These are phyloP conservation scores for Bubo scandiacus DNA, from an alignment of 2,113 vertebrate genomes.

Conservation along the genomic window DNA sequence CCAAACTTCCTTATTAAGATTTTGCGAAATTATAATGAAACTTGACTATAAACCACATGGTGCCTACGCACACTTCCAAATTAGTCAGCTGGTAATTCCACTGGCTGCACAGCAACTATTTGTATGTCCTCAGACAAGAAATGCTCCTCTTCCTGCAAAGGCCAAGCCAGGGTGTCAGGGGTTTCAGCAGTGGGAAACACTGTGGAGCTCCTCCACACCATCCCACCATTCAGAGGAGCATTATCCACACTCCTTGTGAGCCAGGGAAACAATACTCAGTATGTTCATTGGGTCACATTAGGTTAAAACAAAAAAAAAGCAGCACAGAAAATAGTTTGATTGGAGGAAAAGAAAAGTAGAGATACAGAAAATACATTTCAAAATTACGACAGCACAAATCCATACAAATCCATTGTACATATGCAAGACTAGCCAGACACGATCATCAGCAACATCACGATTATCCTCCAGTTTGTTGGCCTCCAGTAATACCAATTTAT, in stretches of 20 bases:
- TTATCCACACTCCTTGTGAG: background rate
- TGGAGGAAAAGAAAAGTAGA: background rate
- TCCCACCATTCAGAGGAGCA: background rate
- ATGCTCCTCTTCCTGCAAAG: background rate
- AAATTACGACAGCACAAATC: background rate
- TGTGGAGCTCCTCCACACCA: background rate
- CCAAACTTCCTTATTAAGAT: constrained; percentile 52
- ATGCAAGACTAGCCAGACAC: background rate
- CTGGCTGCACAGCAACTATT: background rate
- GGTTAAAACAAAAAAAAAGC: too few species aligned
- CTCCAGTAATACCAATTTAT: background rate
- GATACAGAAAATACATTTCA: background rate
- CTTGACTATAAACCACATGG: constrained; percentile 48
- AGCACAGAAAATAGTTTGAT: background rate
- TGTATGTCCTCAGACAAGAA: background rate
- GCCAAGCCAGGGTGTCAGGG: background rate
- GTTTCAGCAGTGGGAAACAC: background rate
- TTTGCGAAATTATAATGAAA: constrained; percentile 26
- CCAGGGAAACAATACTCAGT: background rate
- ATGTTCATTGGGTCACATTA: background rate
- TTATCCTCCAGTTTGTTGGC: background rate
- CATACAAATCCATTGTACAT: background rate
- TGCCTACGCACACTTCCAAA: background rate
- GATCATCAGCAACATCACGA: background rate
- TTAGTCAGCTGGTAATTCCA: background rate